Base-by-base conservation (phyloP, 1,140 invertebrate species). In the Pogonomyrmex californicus region DNA sequence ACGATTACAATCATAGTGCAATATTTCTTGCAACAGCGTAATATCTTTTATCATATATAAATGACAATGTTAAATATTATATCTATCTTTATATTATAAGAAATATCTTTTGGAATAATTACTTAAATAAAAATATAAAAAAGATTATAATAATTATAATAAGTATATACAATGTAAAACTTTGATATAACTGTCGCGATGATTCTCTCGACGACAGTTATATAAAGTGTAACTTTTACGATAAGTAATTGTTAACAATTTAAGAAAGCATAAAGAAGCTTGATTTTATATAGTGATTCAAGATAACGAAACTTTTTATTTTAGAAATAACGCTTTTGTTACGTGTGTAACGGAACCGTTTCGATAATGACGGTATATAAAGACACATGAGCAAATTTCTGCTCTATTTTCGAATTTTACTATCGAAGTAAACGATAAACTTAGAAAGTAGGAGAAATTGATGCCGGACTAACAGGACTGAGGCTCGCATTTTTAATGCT, bases 401-500 rank as follows among this genome's bases (percentile, higher is more conserved):
- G 14, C 5, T 14, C 4, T 14, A 44, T 30, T n/a, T 30, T 47
- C 14, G 10, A 17, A 54, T 75, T n/a, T 56, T 23, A 30, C 41
- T 56, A 75, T 47, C 10, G 30, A 3, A 30, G 17, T 17, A 60
- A 0, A 17, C 33, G n/a, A 33, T 83, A 87, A 86, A 38, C n/a
- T 51, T 58, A 79, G 78, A 41, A 62, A 78, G 86, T 75, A 9
- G 23, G 54, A 17, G 58, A 87, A 82, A 88, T 73, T 62, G 54
- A 87, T 60, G 56, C 71, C 63, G 82, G 77, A 89, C 36, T 70
- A 71, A 88, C 54, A 12, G n/a, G 51, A 30, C 30, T 63, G 68
- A 88, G 54, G 54, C 51, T 62, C 51, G 70, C 79, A 89, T 76
- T 90, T 88, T 30, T 90, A 88, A 88, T 58, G 73, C 87, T 88